Evolutionary conservation across 2,888 invertebrate genomes (phyloP).

Genomic region (Punctoribates punctum): DNA sequence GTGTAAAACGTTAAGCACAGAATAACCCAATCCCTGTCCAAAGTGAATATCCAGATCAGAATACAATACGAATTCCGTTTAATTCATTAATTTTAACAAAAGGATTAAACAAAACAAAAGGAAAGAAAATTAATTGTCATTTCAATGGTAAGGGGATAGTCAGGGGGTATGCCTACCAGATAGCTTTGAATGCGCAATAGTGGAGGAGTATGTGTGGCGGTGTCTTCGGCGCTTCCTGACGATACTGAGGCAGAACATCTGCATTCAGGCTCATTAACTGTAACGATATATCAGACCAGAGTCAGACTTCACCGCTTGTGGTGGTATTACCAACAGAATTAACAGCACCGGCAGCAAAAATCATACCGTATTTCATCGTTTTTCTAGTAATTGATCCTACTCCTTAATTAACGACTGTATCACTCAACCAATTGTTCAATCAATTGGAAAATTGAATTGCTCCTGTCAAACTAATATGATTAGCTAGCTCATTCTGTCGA

Average conservation of each 20-base stretch:
- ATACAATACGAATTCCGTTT: neutral
- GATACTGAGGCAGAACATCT: conserved; percentile 96
- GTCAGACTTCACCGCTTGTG: no score
- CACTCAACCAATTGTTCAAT: no score
- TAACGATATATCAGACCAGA: conserved; percentile 42
- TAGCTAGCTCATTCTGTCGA: no score
- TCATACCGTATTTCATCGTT: no score
- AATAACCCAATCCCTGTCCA: conserved; percentile 96
- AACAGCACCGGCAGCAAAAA: no score
- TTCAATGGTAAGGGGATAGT: neutral
- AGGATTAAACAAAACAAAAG: neutral
- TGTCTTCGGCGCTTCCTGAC: conserved; percentile 99
- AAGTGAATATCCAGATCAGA: conserved; percentile 60
- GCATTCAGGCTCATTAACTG: conserved; percentile 97
- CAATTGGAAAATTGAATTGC: no score
- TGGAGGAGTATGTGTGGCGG: conserved; percentile 99
- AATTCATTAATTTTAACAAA: neutral
- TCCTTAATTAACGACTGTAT: no score
- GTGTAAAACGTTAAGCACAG: conserved; percentile 99
- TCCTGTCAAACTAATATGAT: no score
- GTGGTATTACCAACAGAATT: neutral
- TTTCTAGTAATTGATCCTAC: no score
- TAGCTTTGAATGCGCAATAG: conserved; percentile 97
- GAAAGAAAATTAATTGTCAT: neutral
- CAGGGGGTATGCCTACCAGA: conserved; percentile 52